Evolutionary conservation across 1,140 invertebrate genomes (phyloP).

Genomic region (Drosophila saltans): DNA sequence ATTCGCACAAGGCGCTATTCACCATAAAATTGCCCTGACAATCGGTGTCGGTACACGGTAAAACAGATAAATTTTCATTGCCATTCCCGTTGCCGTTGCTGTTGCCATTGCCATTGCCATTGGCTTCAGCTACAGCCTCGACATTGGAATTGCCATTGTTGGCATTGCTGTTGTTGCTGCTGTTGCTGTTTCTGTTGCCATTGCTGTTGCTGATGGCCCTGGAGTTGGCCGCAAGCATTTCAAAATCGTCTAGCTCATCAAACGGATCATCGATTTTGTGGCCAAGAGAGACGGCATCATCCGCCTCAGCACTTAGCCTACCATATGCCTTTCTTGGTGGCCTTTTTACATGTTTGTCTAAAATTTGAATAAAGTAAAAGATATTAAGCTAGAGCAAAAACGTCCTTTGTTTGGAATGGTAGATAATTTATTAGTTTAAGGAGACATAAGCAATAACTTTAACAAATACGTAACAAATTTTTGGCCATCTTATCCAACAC

Average conservation of each 20-base stretch:
- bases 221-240: slow-evolving; percentile 71
- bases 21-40: slow-evolving; percentile 80
- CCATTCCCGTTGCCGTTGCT: slow-evolving; percentile 34
- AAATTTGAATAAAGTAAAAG: slow-evolving; percentile 1
- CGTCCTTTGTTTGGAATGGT: not conserved
- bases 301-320: slow-evolving; percentile 75
- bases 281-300: slow-evolving; percentile 73
- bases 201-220: slow-evolving; percentile 39
- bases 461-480: not conserved
- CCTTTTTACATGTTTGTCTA: slow-evolving; percentile 81
- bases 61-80: slow-evolving; percentile 41
- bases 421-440: not conserved
- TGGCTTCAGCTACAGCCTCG: slow-evolving; percentile 37
- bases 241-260: slow-evolving; percentile 82
- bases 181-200: slow-evolving; percentile 45
- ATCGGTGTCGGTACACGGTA: slow-evolving; percentile 71
- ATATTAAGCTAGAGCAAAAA: not conserved
- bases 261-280: slow-evolving; percentile 83
- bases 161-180: slow-evolving; percentile 35
- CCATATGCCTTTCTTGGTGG: slow-evolving; percentile 82
- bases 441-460: not conserved
- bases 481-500: not conserved
- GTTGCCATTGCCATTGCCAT: slow-evolving; percentile 8
- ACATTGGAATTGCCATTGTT: slow-evolving; percentile 61
- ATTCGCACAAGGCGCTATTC: slow-evolving; percentile 69